Base-by-base conservation (phyloP, 2,113 vertebrate genomes). In the Antennarius striatus region DNA sequence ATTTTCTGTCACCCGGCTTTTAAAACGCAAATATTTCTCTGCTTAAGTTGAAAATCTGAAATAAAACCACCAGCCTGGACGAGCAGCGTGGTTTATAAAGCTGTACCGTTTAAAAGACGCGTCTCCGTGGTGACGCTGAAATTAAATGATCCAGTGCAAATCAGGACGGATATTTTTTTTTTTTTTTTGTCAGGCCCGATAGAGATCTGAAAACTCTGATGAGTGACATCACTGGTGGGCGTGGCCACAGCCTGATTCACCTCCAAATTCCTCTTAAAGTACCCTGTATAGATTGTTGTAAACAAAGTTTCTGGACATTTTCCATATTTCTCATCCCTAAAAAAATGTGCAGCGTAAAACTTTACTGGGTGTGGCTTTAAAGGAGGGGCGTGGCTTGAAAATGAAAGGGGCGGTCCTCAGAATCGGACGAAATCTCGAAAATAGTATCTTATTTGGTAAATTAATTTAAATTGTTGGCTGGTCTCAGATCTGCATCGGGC, bases 51-150 rank as follows among this genome's bases (percentile, higher is more conserved):
- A 61, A 69, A 68, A 49, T 10, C 47, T n/a, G n/a, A 69, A 51
- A 52, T 15, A 59, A 76, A 56, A 1, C 48, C 17, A 77, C 73
- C 66, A 81, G 76, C 62, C 40, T 29, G 13, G 53, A 58, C 43
- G 67, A 15, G 17, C 68, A 45, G 59, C 17, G 10, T 64, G 45
- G 68, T 58, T 36, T 36, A 36, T 36, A 36, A 7, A 36, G 32
- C 32, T 36, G 32, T 7, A 36, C 32, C 32, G 32, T 5, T 36
- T 36, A 5, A 36, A 36, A 36, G 32, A 5, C 32, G 22, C 22
- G 22, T 22, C 22, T 2, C 22, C 1, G 75, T 53, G 55, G 63
- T 56, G 67, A 69, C 40, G 22, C 22, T 22, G 22, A 22, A 22
- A 22, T 2, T 22, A 22, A 22, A 22, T 22, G 22, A 22, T 22